Evolutionary conservation across 2,888 invertebrate genomes (phyloP).

Genomic region (Celastrina argiolus): DNA sequence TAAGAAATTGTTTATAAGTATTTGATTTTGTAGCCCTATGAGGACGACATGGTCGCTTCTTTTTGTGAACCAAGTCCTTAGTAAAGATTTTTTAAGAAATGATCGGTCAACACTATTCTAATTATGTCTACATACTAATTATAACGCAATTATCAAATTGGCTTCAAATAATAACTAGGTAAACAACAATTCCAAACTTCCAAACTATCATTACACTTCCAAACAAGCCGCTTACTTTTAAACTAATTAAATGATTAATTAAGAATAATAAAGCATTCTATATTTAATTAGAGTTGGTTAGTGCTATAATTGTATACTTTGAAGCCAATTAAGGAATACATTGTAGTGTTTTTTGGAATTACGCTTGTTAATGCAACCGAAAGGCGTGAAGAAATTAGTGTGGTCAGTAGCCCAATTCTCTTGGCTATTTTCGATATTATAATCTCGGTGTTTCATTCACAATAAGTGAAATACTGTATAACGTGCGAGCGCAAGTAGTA

Average conservation of each 20-base stretch:
- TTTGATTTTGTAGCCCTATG: no score
- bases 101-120: no score
- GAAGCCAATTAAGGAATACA: not conserved
- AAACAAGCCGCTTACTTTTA: not conserved
- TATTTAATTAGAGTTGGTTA: not conserved
- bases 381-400: not conserved
- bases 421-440: no score
- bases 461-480: no score
- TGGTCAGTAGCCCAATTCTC: no score
- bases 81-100: no score
- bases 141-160: not conserved
- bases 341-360: not conserved
- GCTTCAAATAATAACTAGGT: not conserved
- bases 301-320: not conserved
- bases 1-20: no score
- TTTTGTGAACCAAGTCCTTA: no score
- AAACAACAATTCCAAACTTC: not conserved
- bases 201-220: not conserved
- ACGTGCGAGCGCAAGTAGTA: no score
- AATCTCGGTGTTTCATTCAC: no score
- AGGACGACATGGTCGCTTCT: no score
- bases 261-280: constrained; percentile 1
- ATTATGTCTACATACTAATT: no score
- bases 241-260: not conserved
- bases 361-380: not conserved